These are phyloP conservation scores for Bombyx huttoni DNA, from an alignment of 2,888 invertebrate genomes.

Conservation along the genomic window DNA sequence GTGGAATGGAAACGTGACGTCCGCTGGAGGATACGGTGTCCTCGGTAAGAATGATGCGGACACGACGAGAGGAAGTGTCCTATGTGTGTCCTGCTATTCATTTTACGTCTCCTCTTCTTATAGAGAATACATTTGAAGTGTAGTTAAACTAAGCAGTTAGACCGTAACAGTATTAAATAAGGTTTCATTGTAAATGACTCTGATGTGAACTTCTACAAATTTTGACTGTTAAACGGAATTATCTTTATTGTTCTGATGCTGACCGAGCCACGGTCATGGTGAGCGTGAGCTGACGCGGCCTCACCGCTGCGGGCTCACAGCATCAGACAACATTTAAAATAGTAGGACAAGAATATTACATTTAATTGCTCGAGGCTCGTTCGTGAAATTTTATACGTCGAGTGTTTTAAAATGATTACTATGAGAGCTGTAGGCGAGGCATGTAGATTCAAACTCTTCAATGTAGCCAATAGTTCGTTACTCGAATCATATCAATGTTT, in stretches of 20 bases:
- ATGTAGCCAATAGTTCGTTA: slow-evolving; percentile 44
- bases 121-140: slow-evolving; percentile 34
- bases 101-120: slow-evolving; percentile 22
- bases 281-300: no score
- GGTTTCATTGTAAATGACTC: slow-evolving; percentile 24
- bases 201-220: slow-evolving; percentile 7
- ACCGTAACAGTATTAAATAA: slow-evolving; percentile 41
- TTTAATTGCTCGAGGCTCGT: no score
- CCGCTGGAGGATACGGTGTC: no score
- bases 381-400: slow-evolving; percentile 1
- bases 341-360: no score
- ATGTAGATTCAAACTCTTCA: slow-evolving; percentile 37
- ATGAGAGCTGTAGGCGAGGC: slow-evolving; percentile 38
- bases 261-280: no score
- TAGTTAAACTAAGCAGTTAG: no score
- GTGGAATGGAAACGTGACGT: no score
- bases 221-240: not conserved
- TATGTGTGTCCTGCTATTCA: slow-evolving; percentile 8
- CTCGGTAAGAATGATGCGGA: no score
- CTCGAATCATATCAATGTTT: slow-evolving; percentile 53
- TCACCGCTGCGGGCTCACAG: no score
- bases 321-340: no score
- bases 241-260: not conserved
- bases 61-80: slow-evolving; percentile 4
- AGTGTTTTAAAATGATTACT: slow-evolving; percentile 5